Evolutionary conservation across 2,888 invertebrate species (phyloP).

Genomic region (Xestia c-nigrum): DNA sequence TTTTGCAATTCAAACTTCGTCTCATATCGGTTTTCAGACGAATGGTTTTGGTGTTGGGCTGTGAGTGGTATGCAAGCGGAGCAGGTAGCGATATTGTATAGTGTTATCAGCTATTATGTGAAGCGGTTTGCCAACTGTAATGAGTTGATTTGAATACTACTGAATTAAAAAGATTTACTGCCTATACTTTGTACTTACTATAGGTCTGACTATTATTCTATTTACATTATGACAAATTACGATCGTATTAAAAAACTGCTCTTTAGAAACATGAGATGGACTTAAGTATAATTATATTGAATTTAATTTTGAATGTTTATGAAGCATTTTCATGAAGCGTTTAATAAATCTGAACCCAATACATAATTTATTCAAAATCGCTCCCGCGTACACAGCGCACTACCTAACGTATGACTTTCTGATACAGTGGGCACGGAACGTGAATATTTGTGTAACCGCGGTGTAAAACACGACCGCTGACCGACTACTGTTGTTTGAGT

Average conservation of each 20-base stretch:
- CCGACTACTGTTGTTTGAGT: slow-evolving; percentile 66
- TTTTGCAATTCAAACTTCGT: slow-evolving; percentile 88
- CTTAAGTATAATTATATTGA: not conserved
- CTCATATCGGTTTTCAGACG: slow-evolving; percentile 87
- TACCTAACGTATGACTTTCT: slow-evolving; percentile 80
- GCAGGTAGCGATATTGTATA: slow-evolving; percentile 9
- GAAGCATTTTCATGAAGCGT: not conserved
- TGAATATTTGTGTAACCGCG: slow-evolving; percentile 79
- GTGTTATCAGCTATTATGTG: not conserved
- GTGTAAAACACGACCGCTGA: slow-evolving; percentile 77
- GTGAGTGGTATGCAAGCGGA: slow-evolving; percentile 46
- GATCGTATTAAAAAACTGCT: not conserved
- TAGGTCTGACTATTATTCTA: not conserved
- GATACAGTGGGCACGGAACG: slow-evolving; percentile 82
- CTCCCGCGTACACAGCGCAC: slow-evolving; percentile 48
- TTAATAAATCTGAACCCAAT: not conserved
- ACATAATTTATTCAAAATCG: slow-evolving; percentile 21
- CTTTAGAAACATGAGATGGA: not conserved
- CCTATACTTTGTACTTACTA: not conserved
- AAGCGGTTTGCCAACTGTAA: not conserved
- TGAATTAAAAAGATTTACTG: not conserved
- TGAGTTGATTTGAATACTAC: not conserved
- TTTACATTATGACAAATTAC: not conserved
- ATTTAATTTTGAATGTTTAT: not conserved
- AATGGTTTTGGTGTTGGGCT: slow-evolving; percentile 74